These are phyloP conservation scores for Potamarius usumacintae DNA, from an alignment of 2,113 vertebrate species.

Conservation along the genomic window DNA sequence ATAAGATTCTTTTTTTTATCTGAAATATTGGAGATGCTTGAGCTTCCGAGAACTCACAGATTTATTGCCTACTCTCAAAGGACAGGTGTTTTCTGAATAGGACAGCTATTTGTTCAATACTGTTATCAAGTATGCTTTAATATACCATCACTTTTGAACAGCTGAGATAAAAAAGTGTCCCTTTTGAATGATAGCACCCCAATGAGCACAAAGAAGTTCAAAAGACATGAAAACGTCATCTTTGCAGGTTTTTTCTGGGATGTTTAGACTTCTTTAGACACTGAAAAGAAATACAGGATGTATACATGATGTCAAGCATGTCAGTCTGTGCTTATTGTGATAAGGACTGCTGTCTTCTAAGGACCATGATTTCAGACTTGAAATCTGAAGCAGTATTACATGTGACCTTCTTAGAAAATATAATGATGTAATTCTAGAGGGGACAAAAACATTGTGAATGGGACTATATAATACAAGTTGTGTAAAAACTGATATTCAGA, in stretches of 20 bases:
- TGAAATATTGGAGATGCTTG: neutral
- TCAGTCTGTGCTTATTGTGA: neutral
- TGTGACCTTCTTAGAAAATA: neutral
- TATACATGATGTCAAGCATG: neutral
- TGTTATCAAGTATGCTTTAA: constrained; percentile 3
- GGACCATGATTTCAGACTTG: neutral
- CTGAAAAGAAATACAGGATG: neutral
- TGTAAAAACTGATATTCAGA: neutral
- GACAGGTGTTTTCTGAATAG: neutral
- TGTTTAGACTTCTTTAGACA: neutral
- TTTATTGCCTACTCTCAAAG: neutral
- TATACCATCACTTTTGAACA: neutral
- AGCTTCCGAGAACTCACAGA: neutral
- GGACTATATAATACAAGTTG: no score
- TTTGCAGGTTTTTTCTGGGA: neutral
- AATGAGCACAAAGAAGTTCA: neutral
- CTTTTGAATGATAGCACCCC: neutral
- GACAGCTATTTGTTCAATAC: neutral
- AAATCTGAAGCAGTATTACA: neutral
- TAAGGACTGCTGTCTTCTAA: neutral
- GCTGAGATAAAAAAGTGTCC: neutral
- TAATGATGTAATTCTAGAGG: neutral
- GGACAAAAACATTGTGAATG: neutral
- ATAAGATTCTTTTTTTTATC: neutral
- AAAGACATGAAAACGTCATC: neutral